phyloP scores from a whole-genome alignment of 1,140 invertebrate species.

The Caenorhabditis tropicalis region DNA sequence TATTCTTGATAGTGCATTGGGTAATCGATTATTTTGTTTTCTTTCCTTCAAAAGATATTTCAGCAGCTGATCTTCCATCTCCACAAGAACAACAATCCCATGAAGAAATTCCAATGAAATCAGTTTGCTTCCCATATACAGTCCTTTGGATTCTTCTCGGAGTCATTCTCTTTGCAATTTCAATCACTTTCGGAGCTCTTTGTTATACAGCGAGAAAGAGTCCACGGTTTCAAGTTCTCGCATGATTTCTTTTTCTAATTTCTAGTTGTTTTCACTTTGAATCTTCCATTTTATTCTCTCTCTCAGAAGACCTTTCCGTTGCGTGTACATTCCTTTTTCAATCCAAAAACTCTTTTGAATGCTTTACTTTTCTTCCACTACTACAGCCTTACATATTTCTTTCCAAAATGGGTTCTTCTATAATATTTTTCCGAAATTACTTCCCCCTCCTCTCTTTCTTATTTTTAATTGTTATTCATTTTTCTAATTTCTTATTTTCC shows the following conservation, averaged over 20 bases:
- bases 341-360: background rate
- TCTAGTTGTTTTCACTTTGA: too few relatives aligned
- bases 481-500: background rate
- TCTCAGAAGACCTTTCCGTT: conserved; percentile 45
- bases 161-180: conserved; percentile 35
- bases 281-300: background rate
- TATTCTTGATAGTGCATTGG: conserved; percentile 65
- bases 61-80: conserved; percentile 33
- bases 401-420: conserved; percentile 10
- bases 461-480: background rate
- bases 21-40: too few relatives aligned
- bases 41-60: too few relatives aligned
- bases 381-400: background rate
- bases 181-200: conserved; percentile 30
- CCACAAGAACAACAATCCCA: conserved; percentile 33
- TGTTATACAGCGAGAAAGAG: conserved; percentile 33
- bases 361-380: background rate
- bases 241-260: conserved; percentile 25
- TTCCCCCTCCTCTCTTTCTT: background rate
- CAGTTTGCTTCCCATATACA: conserved; percentile 40
- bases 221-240: conserved; percentile 21
- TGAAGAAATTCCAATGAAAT: background rate
- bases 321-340: conserved; percentile 11
- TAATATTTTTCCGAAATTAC: background rate
- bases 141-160: conserved; percentile 41